Percentiles rank a stretch among this genome's conserved stretches.
These are phyloP conservation scores for Chloromyia formosa DNA, from an alignment of 2,888 invertebrate genomes.

Conservation along the genomic window DNA sequence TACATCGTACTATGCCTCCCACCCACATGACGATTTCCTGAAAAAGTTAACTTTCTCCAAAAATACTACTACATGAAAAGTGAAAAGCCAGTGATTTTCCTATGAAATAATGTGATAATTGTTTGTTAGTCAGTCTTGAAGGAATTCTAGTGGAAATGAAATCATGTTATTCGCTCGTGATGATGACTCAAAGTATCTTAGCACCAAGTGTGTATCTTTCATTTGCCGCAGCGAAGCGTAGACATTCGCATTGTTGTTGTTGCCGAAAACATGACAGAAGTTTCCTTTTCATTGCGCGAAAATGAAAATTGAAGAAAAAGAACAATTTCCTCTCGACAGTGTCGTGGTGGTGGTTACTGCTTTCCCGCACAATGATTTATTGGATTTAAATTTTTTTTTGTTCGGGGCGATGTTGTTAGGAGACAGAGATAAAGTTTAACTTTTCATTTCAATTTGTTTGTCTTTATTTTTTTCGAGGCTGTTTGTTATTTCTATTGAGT, in stretches of 20 bases:
- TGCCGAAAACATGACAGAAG: neutral
- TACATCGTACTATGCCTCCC: too few species aligned
- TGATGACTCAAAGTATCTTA: slow-evolving; percentile 37
- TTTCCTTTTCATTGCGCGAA: too few species aligned
- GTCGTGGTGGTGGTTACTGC: neutral
- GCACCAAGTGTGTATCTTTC: neutral
- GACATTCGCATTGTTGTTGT: neutral
- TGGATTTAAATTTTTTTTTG: slow-evolving; percentile 2
- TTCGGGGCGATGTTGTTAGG: neutral
- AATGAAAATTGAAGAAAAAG: too few species aligned
- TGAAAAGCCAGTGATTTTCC: slow-evolving; percentile 36
- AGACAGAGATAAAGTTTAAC: neutral
- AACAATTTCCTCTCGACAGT: too few species aligned
- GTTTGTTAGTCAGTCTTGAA: slow-evolving; percentile 38
- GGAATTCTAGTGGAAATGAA: slow-evolving; percentile 29
- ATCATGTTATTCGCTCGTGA: slow-evolving; percentile 2
- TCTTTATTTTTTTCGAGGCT: neutral
- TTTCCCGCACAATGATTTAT: neutral
- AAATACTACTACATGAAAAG: neutral
- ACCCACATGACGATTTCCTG: too few species aligned
- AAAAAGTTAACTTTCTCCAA: too few species aligned
- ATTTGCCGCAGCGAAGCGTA: neutral
- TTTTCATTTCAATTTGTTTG: neutral
- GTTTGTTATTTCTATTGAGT: neutral
- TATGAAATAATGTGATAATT: slow-evolving; percentile 38